Conservation (phyloP, 2,113 vertebrate species). For the Mobula hypostoma region DNA sequence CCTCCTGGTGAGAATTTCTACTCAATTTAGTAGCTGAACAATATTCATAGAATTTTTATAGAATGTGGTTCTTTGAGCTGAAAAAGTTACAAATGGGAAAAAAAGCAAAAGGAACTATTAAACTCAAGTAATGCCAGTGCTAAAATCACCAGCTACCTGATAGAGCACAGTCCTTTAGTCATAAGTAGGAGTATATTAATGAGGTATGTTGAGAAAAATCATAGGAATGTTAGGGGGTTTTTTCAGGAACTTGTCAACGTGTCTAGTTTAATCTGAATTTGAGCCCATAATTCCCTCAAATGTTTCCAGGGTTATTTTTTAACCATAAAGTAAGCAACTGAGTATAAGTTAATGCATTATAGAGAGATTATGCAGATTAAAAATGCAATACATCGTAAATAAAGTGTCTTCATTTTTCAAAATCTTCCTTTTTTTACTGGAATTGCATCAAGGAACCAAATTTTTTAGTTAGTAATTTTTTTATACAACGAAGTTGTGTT, state of each 20-base stretch:
- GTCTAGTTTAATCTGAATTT: constrained; percentile 16
- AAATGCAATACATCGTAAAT: constrained; percentile 5
- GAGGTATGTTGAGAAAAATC: constrained; percentile 24
- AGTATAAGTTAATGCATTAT: constrained; percentile 24
- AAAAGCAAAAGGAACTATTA: neutral
- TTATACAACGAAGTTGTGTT: neutral
- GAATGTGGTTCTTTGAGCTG: neutral
- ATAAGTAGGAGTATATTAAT: constrained; percentile 2
- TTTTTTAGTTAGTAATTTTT: constrained; percentile 4
- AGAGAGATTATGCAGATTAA: neutral
- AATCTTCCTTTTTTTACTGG: neutral
- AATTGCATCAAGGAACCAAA: neutral
- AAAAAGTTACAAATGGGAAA: neutral
- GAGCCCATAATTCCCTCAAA: constrained; percentile 20
- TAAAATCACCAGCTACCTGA: neutral
- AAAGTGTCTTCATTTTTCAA: neutral
- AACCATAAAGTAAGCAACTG: constrained; percentile 23
- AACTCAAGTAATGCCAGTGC: neutral
- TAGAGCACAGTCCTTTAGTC: neutral
- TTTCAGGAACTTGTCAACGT: constrained; percentile 11
- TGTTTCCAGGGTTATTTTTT: neutral
- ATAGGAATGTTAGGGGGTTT: constrained; percentile 7
- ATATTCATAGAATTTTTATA: neutral
- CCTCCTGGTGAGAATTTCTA: neutral
- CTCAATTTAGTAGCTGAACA: neutral